These are phyloP conservation scores for Drosophila rellima DNA, from an alignment of 2,888 invertebrate genomes.

Conservation along the genomic window DNA sequence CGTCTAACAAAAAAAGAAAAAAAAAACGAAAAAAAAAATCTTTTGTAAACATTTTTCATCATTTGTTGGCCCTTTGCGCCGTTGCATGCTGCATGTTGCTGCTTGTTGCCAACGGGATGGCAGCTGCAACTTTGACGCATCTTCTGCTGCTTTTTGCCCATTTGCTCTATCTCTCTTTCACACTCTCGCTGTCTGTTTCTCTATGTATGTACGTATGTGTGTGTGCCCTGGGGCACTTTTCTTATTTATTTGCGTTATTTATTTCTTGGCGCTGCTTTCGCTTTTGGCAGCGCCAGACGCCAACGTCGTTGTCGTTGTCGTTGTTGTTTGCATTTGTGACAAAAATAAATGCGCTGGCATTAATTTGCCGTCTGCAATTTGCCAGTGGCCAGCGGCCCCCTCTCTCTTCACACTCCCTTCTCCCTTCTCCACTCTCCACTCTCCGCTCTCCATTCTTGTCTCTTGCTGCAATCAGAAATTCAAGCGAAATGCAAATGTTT, in stretches of 20 bases:
- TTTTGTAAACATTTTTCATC: conserved; percentile 65
- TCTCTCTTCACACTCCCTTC: conserved; percentile 1
- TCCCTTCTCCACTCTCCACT: conserved; percentile 10
- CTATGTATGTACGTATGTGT: conserved; percentile 18
- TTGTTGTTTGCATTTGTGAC: conserved; percentile 75
- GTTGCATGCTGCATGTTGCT: conserved; percentile 10
- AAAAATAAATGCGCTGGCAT: conserved; percentile 79
- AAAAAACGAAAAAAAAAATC: conserved; percentile 1
- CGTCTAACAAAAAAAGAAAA: conserved; percentile 4
- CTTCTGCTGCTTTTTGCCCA: conserved; percentile 21
- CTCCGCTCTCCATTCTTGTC: conserved; percentile 1
- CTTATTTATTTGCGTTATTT: conserved; percentile 80
- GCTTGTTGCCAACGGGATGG: conserved; percentile 31
- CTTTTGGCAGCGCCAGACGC: conserved; percentile 78
- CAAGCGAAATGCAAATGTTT: conserved; percentile 80
- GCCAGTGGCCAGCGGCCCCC: conserved; percentile 67
- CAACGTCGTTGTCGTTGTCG: conserved; percentile 43
- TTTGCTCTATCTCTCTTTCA: conserved; percentile 42
- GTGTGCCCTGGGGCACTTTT: conserved; percentile 74
- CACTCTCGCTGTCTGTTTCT: conserved; percentile 43
- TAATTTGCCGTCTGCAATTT: conserved; percentile 80
- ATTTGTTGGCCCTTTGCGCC: conserved; percentile 47
- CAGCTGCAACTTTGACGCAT: conserved; percentile 53
- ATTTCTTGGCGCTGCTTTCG: conserved; percentile 80
- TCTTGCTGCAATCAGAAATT: conserved; percentile 73